Conservation (phyloP, 2,113 vertebrate genomes). For the Todiramphus saurophagus region DNA sequence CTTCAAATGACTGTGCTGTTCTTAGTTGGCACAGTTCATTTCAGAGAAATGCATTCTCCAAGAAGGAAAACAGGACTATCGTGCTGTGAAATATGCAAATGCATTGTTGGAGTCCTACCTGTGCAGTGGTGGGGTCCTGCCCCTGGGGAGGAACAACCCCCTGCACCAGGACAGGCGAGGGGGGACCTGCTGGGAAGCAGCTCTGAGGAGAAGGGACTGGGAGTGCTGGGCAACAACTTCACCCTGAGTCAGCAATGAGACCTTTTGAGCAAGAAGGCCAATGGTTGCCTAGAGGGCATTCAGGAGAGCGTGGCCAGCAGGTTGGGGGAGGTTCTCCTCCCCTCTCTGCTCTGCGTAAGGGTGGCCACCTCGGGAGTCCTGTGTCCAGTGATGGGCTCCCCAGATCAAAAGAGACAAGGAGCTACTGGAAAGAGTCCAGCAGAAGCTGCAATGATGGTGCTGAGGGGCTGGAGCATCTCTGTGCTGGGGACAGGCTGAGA, state of each 20-base stretch:
- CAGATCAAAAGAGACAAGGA: no score
- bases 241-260: not conserved
- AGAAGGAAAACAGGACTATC: not conserved
- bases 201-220: not conserved
- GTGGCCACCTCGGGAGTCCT: no score
- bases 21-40: constrained; percentile 14
- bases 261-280: not conserved
- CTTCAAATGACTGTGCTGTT: constrained; percentile 60
- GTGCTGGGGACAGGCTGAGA: no score
- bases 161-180: not conserved
- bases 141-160: not conserved
- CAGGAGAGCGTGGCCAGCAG: no score
- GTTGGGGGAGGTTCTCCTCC: no score
- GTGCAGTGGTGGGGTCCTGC: not conserved
- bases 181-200: not conserved
- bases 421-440: no score
- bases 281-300: not conserved
- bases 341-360: no score
- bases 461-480: no score
- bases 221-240: not conserved
- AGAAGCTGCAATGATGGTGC: no score
- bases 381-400: no score
- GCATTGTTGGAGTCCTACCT: not conserved
- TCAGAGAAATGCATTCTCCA: constrained; percentile 7
- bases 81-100: constrained; percentile 12